Evolutionary conservation across 2,113 vertebrate genomes (phyloP).

Genomic region (Chionodraco myersi): DNA sequence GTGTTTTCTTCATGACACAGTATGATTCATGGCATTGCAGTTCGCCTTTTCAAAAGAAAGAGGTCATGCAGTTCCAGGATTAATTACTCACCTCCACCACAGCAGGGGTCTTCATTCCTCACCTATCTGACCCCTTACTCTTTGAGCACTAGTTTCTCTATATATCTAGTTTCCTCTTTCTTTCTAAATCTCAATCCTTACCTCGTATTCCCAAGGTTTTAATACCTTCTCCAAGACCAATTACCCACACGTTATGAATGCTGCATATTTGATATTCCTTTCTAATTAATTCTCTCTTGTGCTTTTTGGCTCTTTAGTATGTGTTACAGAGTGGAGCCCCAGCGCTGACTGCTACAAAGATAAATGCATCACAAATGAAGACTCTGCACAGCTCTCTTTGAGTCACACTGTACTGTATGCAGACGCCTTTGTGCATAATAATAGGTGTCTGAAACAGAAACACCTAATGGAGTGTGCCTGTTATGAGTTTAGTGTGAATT

Average conservation of each 20-base stretch:
- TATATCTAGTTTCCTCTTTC: not conserved
- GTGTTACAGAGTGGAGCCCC: constrained; percentile 14
- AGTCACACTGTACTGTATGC: not conserved
- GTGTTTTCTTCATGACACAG: constrained; percentile 14
- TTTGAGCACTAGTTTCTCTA: not conserved
- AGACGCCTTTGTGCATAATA: constrained; percentile 10
- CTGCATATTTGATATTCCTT: constrained; percentile 5
- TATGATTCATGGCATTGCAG: constrained; percentile 36
- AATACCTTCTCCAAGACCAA: constrained; percentile 3
- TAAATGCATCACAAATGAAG: constrained; percentile 52
- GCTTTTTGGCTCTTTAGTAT: not conserved
- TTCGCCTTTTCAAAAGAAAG: constrained; percentile 36
- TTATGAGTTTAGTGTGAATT: not conserved
- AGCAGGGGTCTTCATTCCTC: not conserved
- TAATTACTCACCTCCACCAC: constrained; percentile 34
- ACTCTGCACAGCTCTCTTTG: constrained; percentile 1
- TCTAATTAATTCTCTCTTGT: not conserved
- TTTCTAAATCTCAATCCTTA: not conserved
- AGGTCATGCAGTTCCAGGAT: constrained; percentile 49
- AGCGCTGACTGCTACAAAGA: constrained; percentile 41
- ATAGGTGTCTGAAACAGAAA: constrained; percentile 23
- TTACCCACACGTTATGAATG: not conserved
- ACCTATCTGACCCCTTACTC: not conserved
- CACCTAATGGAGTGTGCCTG: constrained; percentile 29
- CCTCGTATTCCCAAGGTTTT: not conserved